phyloP scores from a whole-genome alignment of 2,888 invertebrate species.

The Drosophila tripunctata region DNA sequence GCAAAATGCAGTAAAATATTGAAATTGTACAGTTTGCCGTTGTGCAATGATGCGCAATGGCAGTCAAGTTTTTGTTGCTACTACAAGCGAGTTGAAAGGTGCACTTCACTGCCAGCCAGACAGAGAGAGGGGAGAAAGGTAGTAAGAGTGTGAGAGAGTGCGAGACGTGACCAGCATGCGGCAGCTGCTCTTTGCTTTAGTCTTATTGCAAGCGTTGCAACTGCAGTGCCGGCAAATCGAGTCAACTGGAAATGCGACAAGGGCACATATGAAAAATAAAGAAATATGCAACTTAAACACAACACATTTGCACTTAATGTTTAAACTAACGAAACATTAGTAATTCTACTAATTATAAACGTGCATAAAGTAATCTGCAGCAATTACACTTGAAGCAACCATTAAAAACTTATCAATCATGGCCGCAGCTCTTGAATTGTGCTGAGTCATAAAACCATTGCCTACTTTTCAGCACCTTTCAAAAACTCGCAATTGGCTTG shows the following conservation, averaged over 20 bases:
- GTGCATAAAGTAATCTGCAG: too few species aligned
- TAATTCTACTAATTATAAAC: background rate
- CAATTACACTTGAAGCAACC: background rate
- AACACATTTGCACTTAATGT: too few species aligned
- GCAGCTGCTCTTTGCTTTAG: constrained; percentile 29
- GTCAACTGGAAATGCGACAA: constrained; percentile 45
- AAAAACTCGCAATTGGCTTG: background rate
- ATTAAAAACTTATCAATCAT: background rate
- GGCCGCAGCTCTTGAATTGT: too few species aligned
- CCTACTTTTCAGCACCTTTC: too few species aligned
- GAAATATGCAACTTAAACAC: constrained; percentile 12
- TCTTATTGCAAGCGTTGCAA: constrained; percentile 13
- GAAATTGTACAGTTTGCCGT: constrained; percentile 65
- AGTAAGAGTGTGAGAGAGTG: background rate
- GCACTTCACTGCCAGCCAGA: constrained; percentile 30
- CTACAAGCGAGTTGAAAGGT: constrained; percentile 54
- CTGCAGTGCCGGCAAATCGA: constrained; percentile 34
- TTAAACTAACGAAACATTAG: too few species aligned
- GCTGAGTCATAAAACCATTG: too few species aligned
- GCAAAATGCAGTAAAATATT: constrained; percentile 74
- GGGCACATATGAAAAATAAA: constrained; percentile 15
- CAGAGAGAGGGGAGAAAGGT: background rate
- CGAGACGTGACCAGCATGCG: constrained; percentile 66
- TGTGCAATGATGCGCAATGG: constrained; percentile 68
- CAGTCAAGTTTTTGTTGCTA: constrained; percentile 47